Percentiles rank a stretch among this genome's conserved stretches.
These are phyloP conservation scores for Dryadula phaetusa DNA, from an alignment of 2,888 invertebrate species.

Conservation along the genomic window DNA sequence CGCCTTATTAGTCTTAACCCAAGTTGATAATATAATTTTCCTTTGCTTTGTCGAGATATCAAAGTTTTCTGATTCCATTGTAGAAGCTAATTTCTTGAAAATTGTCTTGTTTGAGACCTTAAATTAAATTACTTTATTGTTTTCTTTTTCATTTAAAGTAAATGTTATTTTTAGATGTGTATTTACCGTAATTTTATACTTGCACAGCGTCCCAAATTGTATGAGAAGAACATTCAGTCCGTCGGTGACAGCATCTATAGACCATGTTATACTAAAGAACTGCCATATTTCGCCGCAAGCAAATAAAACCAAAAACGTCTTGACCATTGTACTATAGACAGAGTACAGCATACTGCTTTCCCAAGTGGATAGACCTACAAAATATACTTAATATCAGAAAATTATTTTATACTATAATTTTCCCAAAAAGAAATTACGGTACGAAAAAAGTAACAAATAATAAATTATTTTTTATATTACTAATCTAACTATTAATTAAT, in stretches of 20 bases:
- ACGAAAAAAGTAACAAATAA: too few relatives aligned
- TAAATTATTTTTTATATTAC: background rate
- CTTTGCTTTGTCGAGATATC: constrained; percentile 62
- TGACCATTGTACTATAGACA: constrained; percentile 60
- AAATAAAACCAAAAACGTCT: constrained; percentile 55
- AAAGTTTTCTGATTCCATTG: constrained; percentile 68
- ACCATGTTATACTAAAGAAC: constrained; percentile 53
- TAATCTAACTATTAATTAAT: too few relatives aligned
- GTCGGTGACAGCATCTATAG: constrained; percentile 60
- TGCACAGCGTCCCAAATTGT: constrained; percentile 62
- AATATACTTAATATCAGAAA: background rate
- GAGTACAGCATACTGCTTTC: constrained; percentile 41
- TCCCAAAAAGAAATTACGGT: background rate
- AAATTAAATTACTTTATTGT: constrained; percentile 13
- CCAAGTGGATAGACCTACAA: constrained; percentile 46
- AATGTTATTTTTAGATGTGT: background rate
- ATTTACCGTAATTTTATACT: constrained; percentile 67
- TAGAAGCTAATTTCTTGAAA: constrained; percentile 61
- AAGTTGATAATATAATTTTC: constrained; percentile 57
- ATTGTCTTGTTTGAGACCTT: constrained; percentile 57
- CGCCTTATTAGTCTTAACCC: constrained; percentile 60
- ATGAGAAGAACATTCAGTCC: constrained; percentile 60
- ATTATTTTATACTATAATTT: background rate
- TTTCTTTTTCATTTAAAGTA: background rate
- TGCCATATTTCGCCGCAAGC: constrained; percentile 64